These are phyloP conservation scores for Pandemis heparana DNA, from an alignment of 2,888 invertebrate species.

Conservation along the genomic window DNA sequence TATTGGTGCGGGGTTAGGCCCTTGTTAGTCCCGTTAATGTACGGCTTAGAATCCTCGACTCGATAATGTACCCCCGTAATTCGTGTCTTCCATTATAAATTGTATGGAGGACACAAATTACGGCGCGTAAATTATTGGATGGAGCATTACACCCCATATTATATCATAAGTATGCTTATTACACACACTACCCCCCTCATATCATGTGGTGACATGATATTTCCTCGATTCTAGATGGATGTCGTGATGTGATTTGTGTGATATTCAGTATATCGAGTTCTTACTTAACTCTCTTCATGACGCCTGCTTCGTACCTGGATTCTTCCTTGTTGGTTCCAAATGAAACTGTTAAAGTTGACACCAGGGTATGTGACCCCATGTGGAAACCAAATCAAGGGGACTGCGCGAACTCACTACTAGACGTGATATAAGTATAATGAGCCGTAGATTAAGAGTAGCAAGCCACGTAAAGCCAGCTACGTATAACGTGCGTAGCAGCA, in stretches of 20 bases:
- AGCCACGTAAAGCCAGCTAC: neutral
- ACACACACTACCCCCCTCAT: neutral
- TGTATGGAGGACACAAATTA: too few relatives aligned
- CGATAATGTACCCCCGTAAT: too few relatives aligned
- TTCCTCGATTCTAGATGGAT: constrained; percentile 66
- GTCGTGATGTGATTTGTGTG: constrained; percentile 44
- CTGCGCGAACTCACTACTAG: constrained; percentile 87
- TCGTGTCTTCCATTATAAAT: too few relatives aligned
- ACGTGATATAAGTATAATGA: constrained; percentile 77
- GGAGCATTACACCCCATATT: too few relatives aligned
- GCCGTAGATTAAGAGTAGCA: neutral
- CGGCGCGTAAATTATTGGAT: too few relatives aligned
- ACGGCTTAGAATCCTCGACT: too few relatives aligned
- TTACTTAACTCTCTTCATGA: neutral
- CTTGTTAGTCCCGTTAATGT: too few relatives aligned
- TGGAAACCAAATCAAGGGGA: constrained; percentile 93
- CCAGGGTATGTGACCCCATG: constrained; percentile 88
- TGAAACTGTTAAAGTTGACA: constrained; percentile 59
- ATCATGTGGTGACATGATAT: constrained; percentile 48
- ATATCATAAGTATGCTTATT: neutral
- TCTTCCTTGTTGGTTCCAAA: constrained; percentile 71
- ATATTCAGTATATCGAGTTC: neutral
- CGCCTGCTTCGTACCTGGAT: constrained; percentile 45
- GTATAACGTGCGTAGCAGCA: neutral
- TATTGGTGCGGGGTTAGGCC: too few relatives aligned